Evolutionary conservation across 1,140 invertebrate species (phyloP), one percentile per base, ranked within the genome.

Genomic region (Scaptomyza montana): DNA sequence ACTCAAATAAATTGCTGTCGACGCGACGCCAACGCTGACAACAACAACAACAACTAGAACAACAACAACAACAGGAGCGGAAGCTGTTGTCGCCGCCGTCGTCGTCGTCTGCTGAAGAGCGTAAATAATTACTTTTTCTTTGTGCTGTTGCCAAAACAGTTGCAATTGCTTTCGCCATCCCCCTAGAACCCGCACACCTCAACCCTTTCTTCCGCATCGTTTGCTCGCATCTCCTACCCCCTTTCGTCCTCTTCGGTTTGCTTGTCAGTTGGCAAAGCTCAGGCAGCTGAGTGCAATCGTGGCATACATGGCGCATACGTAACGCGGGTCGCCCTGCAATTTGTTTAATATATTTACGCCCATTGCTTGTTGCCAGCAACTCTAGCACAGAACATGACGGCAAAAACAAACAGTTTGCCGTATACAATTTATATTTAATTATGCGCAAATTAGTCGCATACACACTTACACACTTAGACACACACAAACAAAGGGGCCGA

Each of bases 41-140:
- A 63, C 73, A 54, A 41, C 46, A 66, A 41, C 54, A 47, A 19
- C 63, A 41, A 41, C 56, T 68, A 53, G 49, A 53, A 36, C 13
- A 80, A 72, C 63, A 82, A 43, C 16, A 80, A 67, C 63, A 82
- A 78, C 43, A 74, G 49, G 70, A 63, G 74, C 73, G 73, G 70
- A 70, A 74, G 56, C 66, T 78, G 71, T 74, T 49, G 71, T 53
- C 65, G 71, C 57, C 66, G 50, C 36, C 55, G 45, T 51, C 69
- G 55, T 53, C 69, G 74, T 63, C 84, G 79, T 56, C 84, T 89
- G 85, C 70, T 82, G 84, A 87, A 79, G 82, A 87, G 79, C 79
- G 85, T 89, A 89, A 89, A 89, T 89, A 89, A 89, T 89, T 89
- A 89, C 84, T 77, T 89, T 87, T 89, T 89, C 84, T 89, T 89